These are phyloP conservation scores for Synergus umbraculus DNA, from an alignment of 2,888 invertebrate genomes.

Conservation along the genomic window DNA sequence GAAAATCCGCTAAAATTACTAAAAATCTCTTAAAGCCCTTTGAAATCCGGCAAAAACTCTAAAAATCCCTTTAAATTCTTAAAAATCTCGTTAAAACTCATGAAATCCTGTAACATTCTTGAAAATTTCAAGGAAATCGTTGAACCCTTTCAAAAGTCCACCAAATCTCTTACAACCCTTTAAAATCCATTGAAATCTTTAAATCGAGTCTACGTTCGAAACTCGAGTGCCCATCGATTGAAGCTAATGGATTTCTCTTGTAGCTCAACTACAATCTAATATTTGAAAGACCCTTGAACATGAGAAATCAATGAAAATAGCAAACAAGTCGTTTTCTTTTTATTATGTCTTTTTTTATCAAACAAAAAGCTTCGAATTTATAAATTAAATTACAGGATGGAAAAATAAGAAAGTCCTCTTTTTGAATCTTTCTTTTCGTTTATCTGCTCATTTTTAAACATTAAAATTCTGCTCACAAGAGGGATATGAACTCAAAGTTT, in stretches of 20 bases:
- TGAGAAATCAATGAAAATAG: background rate
- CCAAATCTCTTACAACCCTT: no score
- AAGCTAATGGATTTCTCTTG: constrained; percentile 72
- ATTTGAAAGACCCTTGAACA: constrained; percentile 61
- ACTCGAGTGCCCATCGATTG: no score
- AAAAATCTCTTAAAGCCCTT: no score
- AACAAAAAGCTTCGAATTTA: background rate
- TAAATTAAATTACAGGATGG: background rate
- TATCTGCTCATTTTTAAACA: constrained; percentile 7
- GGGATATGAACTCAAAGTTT: constrained; percentile 56
- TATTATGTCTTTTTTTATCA: background rate
- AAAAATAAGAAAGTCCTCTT: background rate
- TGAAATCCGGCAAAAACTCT: no score
- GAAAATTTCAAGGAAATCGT: no score
- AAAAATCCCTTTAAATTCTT: no score
- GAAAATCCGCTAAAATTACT: no score
- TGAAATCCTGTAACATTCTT: no score
- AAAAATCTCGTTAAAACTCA: no score
- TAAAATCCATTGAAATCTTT: no score
- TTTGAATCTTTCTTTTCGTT: background rate
- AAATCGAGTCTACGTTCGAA: no score
- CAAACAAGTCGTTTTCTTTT: background rate
- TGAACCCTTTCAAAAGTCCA: no score
- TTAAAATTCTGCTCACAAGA: constrained; percentile 30
- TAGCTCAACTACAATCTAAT: constrained; percentile 63